Evolutionary conservation across 1,140 invertebrate genomes (phyloP).

Genomic region (Zaprionus ornatus): DNA sequence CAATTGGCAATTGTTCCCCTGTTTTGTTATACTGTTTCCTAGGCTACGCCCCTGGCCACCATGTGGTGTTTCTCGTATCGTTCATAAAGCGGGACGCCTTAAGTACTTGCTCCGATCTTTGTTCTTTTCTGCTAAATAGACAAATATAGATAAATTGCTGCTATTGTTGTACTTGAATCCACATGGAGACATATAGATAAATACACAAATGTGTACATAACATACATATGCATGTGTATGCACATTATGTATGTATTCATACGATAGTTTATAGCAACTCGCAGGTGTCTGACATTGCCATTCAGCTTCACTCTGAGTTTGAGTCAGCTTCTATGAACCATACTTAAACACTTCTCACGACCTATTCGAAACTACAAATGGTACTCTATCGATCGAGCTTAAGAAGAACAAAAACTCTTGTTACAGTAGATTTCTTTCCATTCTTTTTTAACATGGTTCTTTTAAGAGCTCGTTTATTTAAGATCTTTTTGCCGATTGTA

Average conservation of each 20-base stretch:
- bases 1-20: neutral
- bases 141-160: conserved; percentile 55
- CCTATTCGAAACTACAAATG: neutral
- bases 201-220: neutral
- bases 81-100: neutral
- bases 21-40: neutral
- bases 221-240: neutral
- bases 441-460: neutral
- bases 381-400: neutral
- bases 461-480: neutral
- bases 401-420: neutral
- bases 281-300: conserved; percentile 68
- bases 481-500: neutral
- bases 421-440: neutral
- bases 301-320: conserved; percentile 40
- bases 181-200: conserved; percentile 5
- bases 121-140: conserved; percentile 37
- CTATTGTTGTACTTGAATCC: conserved; percentile 28
- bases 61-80: neutral
- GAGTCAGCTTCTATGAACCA: neutral
- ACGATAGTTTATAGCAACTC: conserved; percentile 17
- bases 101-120: conserved; percentile 19
- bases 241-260: neutral
- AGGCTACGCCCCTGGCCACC: neutral
- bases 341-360: conserved; percentile 45